These are phyloP conservation scores for Parnassius smintheus DNA, from an alignment of 2,888 invertebrate genomes.

Conservation along the genomic window DNA sequence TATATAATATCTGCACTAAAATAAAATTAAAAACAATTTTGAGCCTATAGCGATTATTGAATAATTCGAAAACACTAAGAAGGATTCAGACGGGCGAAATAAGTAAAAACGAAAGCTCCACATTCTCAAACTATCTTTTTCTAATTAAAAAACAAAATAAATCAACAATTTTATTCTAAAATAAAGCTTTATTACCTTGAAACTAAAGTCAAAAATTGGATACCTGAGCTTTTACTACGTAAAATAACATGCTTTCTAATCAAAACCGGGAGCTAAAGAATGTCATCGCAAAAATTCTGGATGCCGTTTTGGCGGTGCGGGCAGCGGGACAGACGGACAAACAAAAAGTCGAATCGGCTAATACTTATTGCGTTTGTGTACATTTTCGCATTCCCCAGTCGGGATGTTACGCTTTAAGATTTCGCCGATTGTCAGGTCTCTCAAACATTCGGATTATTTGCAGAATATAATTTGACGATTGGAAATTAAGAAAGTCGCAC, in stretches of 20 bases:
- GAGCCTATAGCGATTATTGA: neutral
- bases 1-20: too few relatives aligned
- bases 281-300: slow-evolving; percentile 61
- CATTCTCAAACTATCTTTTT: slow-evolving; percentile 34
- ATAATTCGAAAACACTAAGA: slow-evolving; percentile 34
- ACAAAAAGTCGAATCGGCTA: slow-evolving; percentile 70
- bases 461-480: neutral
- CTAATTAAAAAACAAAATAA: slow-evolving; percentile 30
- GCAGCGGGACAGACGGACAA: slow-evolving; percentile 43
- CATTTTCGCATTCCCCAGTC: slow-evolving; percentile 63
- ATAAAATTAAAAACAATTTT: neutral
- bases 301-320: slow-evolving; percentile 35
- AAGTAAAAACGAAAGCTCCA: slow-evolving; percentile 31
- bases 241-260: slow-evolving; percentile 50
- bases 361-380: slow-evolving; percentile 72
- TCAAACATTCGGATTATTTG: slow-evolving; percentile 30
- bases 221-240: slow-evolving; percentile 6
- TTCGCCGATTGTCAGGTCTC: slow-evolving; percentile 37
- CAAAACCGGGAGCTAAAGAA: slow-evolving; percentile 63
- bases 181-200: slow-evolving; percentile 12
- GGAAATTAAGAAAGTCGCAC: too few relatives aligned
- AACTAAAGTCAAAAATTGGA: slow-evolving; percentile 6
- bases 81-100: neutral
- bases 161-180: slow-evolving; percentile 1
- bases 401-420: slow-evolving; percentile 41